phyloP scores from a whole-genome alignment of 2,797 vertebrate species.

The Sternarchorhynchus goeldii region DNA sequence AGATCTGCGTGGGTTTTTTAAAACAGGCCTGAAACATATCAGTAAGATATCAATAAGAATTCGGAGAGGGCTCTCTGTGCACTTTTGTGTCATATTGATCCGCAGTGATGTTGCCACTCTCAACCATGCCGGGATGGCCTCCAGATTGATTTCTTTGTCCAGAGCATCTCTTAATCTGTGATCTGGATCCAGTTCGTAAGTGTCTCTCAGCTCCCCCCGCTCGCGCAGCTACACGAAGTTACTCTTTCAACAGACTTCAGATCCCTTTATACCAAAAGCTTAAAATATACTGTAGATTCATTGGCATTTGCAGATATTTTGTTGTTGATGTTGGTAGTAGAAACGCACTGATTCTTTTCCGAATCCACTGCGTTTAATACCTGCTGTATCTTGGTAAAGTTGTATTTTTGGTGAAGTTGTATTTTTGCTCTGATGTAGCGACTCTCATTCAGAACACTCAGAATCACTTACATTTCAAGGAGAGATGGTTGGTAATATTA shows the following conservation, averaged over 20 bases:
- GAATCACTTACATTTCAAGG: too few species aligned
- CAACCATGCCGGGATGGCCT: constrained; percentile 22
- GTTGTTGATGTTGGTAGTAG: too few species aligned
- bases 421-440: too few species aligned
- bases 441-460: too few species aligned
- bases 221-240: not conserved
- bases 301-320: too few species aligned
- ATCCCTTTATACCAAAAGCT: not conserved
- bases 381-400: too few species aligned
- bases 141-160: constrained; percentile 18
- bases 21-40: not conserved
- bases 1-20: not conserved
- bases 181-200: constrained; percentile 20
- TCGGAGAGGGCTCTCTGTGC: constrained; percentile 2
- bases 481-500: too few species aligned
- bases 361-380: too few species aligned
- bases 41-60: not conserved
- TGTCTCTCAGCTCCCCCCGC: not conserved
- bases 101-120: constrained; percentile 2
- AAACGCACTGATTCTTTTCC: too few species aligned
- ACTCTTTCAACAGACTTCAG: not conserved
- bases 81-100: constrained; percentile 6
- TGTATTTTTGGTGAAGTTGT: too few species aligned
- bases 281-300: too few species aligned
- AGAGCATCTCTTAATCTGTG: constrained; percentile 22